Percentiles rank a stretch among this genome's conserved stretches.
These are phyloP conservation scores for Oceanites oceanicus DNA, from an alignment of 2,113 vertebrate genomes.

Conservation along the genomic window DNA sequence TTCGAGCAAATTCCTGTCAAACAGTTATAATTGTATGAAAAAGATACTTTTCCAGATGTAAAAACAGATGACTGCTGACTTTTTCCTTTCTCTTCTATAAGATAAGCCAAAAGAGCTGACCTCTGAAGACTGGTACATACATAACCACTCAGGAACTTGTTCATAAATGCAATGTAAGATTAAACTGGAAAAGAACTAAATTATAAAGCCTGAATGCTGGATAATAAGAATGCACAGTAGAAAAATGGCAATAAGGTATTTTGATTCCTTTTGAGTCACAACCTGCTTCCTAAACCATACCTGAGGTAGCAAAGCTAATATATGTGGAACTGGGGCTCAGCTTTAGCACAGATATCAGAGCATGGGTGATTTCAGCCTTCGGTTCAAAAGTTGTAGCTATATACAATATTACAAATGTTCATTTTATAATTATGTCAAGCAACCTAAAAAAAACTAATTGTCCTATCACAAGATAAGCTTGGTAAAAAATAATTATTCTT, in stretches of 20 bases:
- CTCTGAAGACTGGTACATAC: not conserved
- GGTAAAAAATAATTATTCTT: not conserved
- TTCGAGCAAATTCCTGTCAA: conserved; percentile 64
- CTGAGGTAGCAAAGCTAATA: not conserved
- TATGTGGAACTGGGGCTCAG: not conserved
- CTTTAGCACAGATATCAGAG: not conserved
- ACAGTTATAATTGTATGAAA: conserved; percentile 66
- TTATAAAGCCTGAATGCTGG: not conserved
- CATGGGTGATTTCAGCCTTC: not conserved
- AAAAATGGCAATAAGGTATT: not conserved
- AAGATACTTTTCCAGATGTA: conserved; percentile 47
- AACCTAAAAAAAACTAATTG: not conserved
- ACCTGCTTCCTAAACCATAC: not conserved
- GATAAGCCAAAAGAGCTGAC: conserved; percentile 50
- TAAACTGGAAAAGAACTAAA: not conserved
- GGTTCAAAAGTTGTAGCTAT: not conserved
- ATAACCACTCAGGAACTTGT: not conserved
- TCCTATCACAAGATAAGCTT: not conserved
- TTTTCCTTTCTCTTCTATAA: conserved; percentile 23
- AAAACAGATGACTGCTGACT: conserved; percentile 45
- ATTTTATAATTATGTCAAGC: not conserved
- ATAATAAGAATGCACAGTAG: not conserved
- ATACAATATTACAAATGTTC: not conserved
- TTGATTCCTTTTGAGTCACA: not conserved
- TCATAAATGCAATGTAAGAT: not conserved